phyloP scores from a whole-genome alignment of 2,797 vertebrate genomes.

The Adrianichthys oophorus region DNA sequence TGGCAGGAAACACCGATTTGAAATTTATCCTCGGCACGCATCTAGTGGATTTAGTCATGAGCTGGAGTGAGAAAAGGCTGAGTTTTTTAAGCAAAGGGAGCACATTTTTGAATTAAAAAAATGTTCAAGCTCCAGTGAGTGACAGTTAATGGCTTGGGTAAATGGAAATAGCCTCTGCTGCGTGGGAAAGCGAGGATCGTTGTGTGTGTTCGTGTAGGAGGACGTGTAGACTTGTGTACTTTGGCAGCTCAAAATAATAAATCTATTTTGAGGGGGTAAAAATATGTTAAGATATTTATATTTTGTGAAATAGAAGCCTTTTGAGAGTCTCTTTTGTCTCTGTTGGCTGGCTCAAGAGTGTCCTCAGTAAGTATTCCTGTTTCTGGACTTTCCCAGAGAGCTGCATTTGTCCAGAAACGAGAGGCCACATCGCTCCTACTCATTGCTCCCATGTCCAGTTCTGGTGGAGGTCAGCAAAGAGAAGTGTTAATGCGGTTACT shows the following conservation, averaged over 20 bases:
- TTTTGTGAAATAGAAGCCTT: constrained; percentile 64
- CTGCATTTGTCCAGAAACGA: constrained; percentile 52
- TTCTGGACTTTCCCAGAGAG: constrained; percentile 69
- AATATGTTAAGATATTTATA: constrained; percentile 66
- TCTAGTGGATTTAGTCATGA: constrained; percentile 36
- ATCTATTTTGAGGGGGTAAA: constrained; percentile 43
- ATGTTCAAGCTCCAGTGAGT: constrained; percentile 55
- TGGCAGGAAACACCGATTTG: constrained; percentile 35
- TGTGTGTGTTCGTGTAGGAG: constrained; percentile 27
- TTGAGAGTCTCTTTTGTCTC: constrained; percentile 75
- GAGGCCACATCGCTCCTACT: constrained; percentile 31
- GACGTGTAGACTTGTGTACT: constrained; percentile 65
- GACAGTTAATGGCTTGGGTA: constrained; percentile 59
- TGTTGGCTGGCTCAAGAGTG: constrained; percentile 66
- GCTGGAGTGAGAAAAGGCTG: constrained; percentile 32
- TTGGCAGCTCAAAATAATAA: constrained; percentile 63
- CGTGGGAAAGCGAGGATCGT: constrained; percentile 57
- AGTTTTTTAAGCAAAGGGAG: constrained; percentile 34
- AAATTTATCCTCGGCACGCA: constrained; percentile 59
- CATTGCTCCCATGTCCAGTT: constrained; percentile 14
- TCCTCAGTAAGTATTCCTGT: constrained; percentile 59
- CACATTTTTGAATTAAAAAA: constrained; percentile 25
- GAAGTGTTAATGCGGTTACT: constrained; percentile 6
- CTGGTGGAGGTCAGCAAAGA: constrained; percentile 19
- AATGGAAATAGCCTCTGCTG: constrained; percentile 50